Conservation (phyloP, 2,797 vertebrate genomes). For the Bradypodion pumilum region DNA sequence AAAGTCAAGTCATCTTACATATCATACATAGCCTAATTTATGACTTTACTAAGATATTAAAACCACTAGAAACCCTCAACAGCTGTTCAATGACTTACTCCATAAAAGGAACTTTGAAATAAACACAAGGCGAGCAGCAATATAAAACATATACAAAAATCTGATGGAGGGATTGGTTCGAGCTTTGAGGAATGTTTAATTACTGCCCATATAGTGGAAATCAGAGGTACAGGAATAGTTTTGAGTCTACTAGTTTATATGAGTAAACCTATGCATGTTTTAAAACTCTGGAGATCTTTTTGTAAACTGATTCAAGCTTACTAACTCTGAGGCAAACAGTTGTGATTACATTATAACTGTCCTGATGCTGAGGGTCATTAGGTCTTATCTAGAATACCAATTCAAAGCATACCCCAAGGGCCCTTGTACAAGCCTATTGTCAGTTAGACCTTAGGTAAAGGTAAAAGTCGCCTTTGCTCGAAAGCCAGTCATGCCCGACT, state of each 20-base stretch:
- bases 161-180: not conserved
- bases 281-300: not conserved
- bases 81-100: constrained; percentile 34
- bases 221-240: not conserved
- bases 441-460: not conserved
- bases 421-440: not conserved
- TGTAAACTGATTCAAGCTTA: not conserved
- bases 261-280: not conserved
- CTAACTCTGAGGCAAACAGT: not conserved
- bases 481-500: too few species aligned
- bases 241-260: not conserved
- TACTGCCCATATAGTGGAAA: not conserved
- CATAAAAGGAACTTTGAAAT: constrained; percentile 56
- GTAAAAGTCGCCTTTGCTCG: too few species aligned
- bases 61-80: constrained; percentile 58
- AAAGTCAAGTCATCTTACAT: constrained; percentile 43
- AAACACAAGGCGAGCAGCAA: constrained; percentile 20
- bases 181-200: not conserved
- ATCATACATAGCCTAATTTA: constrained; percentile 36
- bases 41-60: constrained; percentile 47
- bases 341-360: not conserved
- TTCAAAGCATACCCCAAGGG: not conserved
- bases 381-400: not conserved
- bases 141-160: not conserved
- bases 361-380: not conserved